A percentile compares a stretch with the other conserved stretches of the same genome.
These are phyloP conservation scores for Cygnus olor DNA, from an alignment of 2,797 vertebrate species.

Conservation along the genomic window DNA sequence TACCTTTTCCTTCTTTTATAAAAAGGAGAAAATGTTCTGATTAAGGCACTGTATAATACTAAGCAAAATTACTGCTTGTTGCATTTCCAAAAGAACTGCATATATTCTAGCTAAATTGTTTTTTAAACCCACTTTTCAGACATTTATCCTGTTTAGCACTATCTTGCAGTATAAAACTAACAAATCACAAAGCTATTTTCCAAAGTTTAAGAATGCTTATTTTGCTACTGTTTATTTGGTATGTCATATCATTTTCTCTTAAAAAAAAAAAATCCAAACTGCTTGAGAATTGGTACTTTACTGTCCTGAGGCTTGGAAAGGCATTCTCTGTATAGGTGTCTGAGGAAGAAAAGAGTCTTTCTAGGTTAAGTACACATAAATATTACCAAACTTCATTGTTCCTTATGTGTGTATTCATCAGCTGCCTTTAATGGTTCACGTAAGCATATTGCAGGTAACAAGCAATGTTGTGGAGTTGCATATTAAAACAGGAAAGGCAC, in stretches of 20 bases:
- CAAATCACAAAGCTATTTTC: neutral
- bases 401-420: neutral
- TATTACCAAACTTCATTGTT: neutral
- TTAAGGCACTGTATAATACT: neutral
- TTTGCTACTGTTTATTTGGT: neutral
- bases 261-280: neutral
- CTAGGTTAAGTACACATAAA: neutral
- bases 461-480: neutral
- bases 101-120: neutral
- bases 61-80: slow-evolving; percentile 1
- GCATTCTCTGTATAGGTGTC: neutral
- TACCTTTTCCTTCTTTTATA: neutral
- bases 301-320: neutral
- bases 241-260: neutral
- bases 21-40: neutral
- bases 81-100: neutral
- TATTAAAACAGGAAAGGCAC: neutral
- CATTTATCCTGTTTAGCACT: neutral
- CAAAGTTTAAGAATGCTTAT: neutral
- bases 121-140: slow-evolving; percentile 9
- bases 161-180: neutral
- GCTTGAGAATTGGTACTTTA: neutral
- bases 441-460: neutral
- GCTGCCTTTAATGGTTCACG: neutral
- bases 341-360: neutral